phyloP scores from a whole-genome alignment of 1,140 invertebrate species.

The Wiebesia pumilae region DNA sequence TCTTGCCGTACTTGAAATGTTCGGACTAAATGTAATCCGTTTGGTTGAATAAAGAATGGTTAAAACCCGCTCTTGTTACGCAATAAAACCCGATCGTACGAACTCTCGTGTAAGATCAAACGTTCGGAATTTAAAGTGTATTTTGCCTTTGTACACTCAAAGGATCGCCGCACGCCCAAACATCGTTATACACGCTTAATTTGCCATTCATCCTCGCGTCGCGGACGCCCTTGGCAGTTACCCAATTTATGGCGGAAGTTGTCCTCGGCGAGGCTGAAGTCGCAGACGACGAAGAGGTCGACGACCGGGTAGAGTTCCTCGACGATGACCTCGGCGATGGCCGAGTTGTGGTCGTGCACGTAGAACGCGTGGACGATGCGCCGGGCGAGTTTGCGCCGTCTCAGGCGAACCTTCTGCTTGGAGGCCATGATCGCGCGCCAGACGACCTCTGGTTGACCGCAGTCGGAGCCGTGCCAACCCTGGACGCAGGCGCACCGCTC shows the following conservation, averaged over 20 bases:
- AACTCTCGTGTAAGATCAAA: no score
- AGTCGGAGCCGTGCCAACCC: slow-evolving; percentile 80
- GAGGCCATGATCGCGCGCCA: slow-evolving; percentile 80
- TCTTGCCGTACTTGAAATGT: no score
- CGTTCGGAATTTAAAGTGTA: no score
- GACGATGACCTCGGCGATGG: slow-evolving; percentile 78
- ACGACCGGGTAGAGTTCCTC: slow-evolving; percentile 78
- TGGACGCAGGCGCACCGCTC: slow-evolving; percentile 76
- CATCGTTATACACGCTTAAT: no score
- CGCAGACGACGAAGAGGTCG: slow-evolving; percentile 80
- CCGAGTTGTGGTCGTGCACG: slow-evolving; percentile 76
- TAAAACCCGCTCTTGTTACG: no score
- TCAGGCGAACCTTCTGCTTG: slow-evolving; percentile 73
- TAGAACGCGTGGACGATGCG: slow-evolving; percentile 78
- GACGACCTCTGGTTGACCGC: slow-evolving; percentile 80
- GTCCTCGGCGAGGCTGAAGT: slow-evolving; percentile 74
- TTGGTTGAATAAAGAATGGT: no score
- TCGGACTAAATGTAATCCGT: no score
- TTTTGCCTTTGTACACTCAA: no score
- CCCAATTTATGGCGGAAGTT: slow-evolving; percentile 68
- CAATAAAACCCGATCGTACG: no score
- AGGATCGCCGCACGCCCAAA: no score
- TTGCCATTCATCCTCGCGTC: no score
- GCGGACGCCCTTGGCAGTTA: not conserved
- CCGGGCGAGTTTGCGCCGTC: slow-evolving; percentile 70